Percentiles rank a stretch among this genome's conserved stretches.
phyloP scores from a whole-genome alignment of 2,113 vertebrate species.

The Platanista minor region DNA sequence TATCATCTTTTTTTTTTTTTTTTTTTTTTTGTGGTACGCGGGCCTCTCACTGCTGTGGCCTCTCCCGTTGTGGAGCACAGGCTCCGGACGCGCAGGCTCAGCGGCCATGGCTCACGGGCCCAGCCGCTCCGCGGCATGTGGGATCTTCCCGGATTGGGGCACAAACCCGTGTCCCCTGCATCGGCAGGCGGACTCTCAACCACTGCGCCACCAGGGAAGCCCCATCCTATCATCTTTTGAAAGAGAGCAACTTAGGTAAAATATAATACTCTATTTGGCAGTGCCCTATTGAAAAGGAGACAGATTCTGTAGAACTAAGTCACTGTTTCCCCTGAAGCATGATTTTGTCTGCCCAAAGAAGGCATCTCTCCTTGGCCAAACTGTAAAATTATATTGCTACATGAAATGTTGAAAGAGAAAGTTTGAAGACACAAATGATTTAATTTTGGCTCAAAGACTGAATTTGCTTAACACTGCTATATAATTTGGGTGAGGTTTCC shows the following conservation, averaged over 20 bases:
- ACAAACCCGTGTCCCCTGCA: too few species aligned
- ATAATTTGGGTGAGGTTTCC: constrained; percentile 50
- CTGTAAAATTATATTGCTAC: constrained; percentile 55
- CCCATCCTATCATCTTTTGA: constrained; percentile 38
- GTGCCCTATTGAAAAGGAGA: constrained; percentile 2
- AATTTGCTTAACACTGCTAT: constrained; percentile 64
- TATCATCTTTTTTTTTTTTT: constrained; percentile 46
- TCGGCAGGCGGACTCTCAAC: too few species aligned
- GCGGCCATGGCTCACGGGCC: too few species aligned
- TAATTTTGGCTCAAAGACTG: constrained; percentile 62
- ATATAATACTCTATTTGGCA: constrained; percentile 52
- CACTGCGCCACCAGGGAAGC: too few species aligned
- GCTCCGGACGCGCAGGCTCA: too few species aligned
- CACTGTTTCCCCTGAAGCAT: constrained; percentile 46
- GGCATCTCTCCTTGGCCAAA: constrained; percentile 37
- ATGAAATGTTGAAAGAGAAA: constrained; percentile 68
- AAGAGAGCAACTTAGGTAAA: constrained; percentile 38
- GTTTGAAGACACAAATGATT: constrained; percentile 66
- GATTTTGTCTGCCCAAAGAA: constrained; percentile 59
- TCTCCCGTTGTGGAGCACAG: too few species aligned
- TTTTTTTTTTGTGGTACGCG: too few species aligned
- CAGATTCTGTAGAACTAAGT: constrained; percentile 32
- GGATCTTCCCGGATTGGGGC: too few species aligned
- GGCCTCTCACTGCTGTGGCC: too few species aligned
- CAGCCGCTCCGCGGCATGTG: too few species aligned